Evolutionary conservation across 2,888 invertebrate genomes (phyloP).

Genomic region (Drepanosiphum platanoidis): DNA sequence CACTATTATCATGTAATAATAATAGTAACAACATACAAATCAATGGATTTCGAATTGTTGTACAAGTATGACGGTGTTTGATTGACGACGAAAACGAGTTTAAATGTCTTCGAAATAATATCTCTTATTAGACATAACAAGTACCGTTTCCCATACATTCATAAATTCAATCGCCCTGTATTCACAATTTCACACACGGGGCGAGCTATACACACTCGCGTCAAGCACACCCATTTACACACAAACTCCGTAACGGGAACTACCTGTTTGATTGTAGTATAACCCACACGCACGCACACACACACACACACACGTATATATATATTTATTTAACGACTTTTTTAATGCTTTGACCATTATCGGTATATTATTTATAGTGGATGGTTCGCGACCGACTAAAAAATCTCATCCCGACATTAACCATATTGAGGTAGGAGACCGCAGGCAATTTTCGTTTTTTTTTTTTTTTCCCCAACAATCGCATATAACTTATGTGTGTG

Average conservation of each 20-base stretch:
- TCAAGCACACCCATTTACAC: conserved; percentile 12
- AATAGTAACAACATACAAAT: no score
- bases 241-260: conserved; percentile 29
- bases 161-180: background rate
- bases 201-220: background rate
- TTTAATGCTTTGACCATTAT: conserved; percentile 28
- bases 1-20: no score
- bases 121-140: background rate
- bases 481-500: no score
- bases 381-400: background rate
- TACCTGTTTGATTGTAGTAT: conserved; percentile 24
- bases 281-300: no score
- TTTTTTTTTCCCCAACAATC: background rate
- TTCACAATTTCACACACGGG: background rate
- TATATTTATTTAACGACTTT: conserved; percentile 21
- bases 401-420: background rate
- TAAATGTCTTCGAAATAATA: no score
- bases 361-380: background rate
- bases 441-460: background rate
- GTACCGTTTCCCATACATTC: no score
- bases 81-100: no score
- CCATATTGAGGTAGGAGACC: conserved; percentile 27
- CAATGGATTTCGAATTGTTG: no score
- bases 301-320: no score
- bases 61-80: no score